A percentile compares a stretch with the other conserved stretches of the same genome.
Evolutionary conservation across 2,797 vertebrate species (phyloP).

Genomic region (Lycodopsis pacificus): DNA sequence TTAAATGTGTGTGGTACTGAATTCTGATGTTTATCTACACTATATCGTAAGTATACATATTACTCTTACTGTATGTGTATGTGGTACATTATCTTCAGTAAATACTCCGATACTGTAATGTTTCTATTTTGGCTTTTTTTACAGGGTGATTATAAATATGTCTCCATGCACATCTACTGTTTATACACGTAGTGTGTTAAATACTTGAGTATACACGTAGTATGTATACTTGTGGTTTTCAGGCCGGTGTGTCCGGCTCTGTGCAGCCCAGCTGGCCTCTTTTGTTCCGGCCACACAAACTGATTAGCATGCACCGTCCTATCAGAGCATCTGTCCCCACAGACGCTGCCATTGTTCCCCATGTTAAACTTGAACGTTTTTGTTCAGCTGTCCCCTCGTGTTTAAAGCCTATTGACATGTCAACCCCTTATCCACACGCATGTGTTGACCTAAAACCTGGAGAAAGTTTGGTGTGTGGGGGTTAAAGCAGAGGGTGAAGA

Average conservation of each 20-base stretch:
- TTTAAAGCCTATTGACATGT: background rate
- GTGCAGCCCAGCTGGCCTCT: constrained; percentile 66
- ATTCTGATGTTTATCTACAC: background rate
- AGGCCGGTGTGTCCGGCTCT: constrained; percentile 30
- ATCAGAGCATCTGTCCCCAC: constrained; percentile 71
- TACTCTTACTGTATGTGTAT: background rate
- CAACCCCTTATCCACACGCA: background rate
- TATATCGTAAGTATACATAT: background rate
- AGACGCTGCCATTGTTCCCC: constrained; percentile 70
- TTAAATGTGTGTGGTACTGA: background rate
- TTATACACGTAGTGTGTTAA: too few species aligned
- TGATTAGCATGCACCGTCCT: constrained; percentile 72
- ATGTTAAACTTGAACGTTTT: constrained; percentile 39
- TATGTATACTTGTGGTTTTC: constrained; percentile 1
- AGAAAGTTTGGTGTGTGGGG: background rate
- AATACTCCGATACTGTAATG: background rate
- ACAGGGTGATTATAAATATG: background rate
- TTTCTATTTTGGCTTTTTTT: background rate
- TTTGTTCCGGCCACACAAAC: constrained; percentile 61
- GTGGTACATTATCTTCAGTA: background rate
- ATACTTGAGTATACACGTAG: too few species aligned
- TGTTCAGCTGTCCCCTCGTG: constrained; percentile 39
- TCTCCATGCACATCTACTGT: background rate
- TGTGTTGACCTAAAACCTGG: constrained; percentile 10
- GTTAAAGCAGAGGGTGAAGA: background rate